Base-by-base conservation (phyloP, 2,797 vertebrate genomes). In the Remorina albescens region DNA sequence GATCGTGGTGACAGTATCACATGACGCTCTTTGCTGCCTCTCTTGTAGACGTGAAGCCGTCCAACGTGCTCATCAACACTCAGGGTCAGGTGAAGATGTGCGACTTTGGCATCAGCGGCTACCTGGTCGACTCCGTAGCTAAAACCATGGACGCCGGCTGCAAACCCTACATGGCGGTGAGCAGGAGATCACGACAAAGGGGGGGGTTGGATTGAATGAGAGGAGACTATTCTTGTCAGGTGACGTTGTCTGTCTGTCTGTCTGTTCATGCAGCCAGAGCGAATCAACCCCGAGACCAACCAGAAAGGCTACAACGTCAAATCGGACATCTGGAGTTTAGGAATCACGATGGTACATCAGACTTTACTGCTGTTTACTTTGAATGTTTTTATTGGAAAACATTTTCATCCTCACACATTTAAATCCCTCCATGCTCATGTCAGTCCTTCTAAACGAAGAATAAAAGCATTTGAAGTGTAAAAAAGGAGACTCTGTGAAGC, bases 61-160 rank as follows among this genome's bases (percentile, higher is more conserved):
- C 97, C 73, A 99, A 99, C 3, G 97, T 99, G 83, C 95, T 99
- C 80, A 99, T 99, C 87, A 99, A 99, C 84, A 95, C 95, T 6
- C 94, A 96, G 90, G 97, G 97, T 36, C 97, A 98, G 89, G 97
- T 99, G 90, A 99, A 99, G 95, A 99, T 99, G 97, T 99, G 97
- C 5, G 97, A 99, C 86, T 99, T 99, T 28, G 97, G 97, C 19
- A 99, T 99, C 95, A 99, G 97, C 6, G 97, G 97, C 72, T 98
- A 99, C 91, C 94, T 99, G 72, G 97, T 99, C 6, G 97, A 99
- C 91, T 99, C 97, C 0, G 97, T 99, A 75, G 97, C 97, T 36
- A 99, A 99, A 88, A 99, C 97, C 19, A 97, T 99, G 92, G 97
- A 99, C 5, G 97, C 97, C 0, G 97, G 97, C 82, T 99, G 97